phyloP scores from a whole-genome alignment of 2,888 invertebrate species.

The Drosophila infuscata region DNA sequence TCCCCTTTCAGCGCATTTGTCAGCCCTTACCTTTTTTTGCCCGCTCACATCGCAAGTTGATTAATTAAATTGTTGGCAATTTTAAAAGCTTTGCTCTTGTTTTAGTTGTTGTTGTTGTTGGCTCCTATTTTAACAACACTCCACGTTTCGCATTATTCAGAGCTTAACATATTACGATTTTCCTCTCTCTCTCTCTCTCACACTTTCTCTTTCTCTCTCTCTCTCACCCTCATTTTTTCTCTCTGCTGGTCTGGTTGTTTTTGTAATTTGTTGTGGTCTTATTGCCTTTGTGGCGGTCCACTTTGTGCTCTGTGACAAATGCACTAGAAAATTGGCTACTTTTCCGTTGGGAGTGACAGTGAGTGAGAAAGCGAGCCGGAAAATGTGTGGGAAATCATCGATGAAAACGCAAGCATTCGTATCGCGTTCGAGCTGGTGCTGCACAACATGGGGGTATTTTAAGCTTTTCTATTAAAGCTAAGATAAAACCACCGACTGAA shows the following conservation, averaged over 20 bases:
- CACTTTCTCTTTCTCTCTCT: not conserved
- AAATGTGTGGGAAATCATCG: constrained; percentile 40
- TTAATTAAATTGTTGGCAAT: constrained; percentile 81
- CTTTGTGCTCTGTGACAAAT: constrained; percentile 60
- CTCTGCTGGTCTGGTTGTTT: constrained; percentile 3
- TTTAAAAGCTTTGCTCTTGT: constrained; percentile 66
- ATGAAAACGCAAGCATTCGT: constrained; percentile 22
- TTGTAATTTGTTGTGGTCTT: constrained; percentile 48
- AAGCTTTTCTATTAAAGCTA: not conserved
- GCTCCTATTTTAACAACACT: constrained; percentile 13
- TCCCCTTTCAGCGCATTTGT: constrained; percentile 33
- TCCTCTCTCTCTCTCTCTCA: constrained; percentile 3
- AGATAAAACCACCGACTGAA: not conserved
- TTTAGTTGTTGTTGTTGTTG: constrained; percentile 7
- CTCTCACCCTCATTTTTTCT: not conserved
- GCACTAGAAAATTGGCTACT: constrained; percentile 71
- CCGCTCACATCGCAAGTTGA: constrained; percentile 52
- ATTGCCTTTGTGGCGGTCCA: constrained; percentile 49
- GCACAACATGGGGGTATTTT: not conserved
- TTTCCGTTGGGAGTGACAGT: constrained; percentile 18
- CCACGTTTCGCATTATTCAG: constrained; percentile 66
- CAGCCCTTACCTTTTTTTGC: constrained; percentile 11
- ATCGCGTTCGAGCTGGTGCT: constrained; percentile 10
- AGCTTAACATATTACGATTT: constrained; percentile 60
- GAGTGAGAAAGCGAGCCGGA: not conserved